phyloP scores from a whole-genome alignment of 2,113 vertebrate genomes.

The Hippotragus niger region DNA sequence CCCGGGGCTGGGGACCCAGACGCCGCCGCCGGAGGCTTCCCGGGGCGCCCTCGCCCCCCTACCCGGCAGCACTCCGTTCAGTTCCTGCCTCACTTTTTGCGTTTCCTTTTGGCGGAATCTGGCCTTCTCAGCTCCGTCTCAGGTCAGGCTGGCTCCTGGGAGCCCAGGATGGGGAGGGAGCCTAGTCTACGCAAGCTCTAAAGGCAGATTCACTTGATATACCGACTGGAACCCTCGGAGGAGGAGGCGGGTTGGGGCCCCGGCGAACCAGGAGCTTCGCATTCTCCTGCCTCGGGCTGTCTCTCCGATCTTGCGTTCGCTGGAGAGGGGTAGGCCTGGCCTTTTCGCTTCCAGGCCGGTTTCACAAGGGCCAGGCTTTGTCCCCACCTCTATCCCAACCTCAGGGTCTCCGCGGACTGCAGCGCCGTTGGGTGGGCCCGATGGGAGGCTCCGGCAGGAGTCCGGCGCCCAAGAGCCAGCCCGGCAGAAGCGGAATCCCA shows the following conservation, averaged over 20 bases:
- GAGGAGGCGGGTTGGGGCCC: neutral
- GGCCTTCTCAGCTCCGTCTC: neutral
- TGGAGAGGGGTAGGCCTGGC: conserved; percentile 52
- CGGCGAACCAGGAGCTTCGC: neutral
- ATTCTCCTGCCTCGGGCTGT: neutral
- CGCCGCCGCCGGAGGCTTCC: conserved; percentile 57
- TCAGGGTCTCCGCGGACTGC: neutral
- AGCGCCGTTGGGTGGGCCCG: neutral
- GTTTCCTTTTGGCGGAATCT: neutral
- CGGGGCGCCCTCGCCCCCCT: neutral
- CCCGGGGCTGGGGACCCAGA: neutral
- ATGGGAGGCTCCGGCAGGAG: fast-evolving
- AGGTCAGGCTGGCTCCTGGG: neutral
- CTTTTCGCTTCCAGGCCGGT: neutral
- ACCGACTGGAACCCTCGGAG: neutral
- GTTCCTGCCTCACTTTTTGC: neutral
- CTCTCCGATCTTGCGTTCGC: conserved; percentile 44
- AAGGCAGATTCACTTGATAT: neutral
- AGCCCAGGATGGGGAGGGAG: neutral
- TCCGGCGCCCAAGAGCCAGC: neutral
- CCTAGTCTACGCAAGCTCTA: neutral
- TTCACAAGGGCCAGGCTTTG: neutral
- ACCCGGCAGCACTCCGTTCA: conserved; percentile 14
- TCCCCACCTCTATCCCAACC: neutral
- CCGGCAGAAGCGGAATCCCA: neutral